Base-by-base conservation (phyloP, 2,113 vertebrate species). In the Tragelaphus buxtoni region DNA sequence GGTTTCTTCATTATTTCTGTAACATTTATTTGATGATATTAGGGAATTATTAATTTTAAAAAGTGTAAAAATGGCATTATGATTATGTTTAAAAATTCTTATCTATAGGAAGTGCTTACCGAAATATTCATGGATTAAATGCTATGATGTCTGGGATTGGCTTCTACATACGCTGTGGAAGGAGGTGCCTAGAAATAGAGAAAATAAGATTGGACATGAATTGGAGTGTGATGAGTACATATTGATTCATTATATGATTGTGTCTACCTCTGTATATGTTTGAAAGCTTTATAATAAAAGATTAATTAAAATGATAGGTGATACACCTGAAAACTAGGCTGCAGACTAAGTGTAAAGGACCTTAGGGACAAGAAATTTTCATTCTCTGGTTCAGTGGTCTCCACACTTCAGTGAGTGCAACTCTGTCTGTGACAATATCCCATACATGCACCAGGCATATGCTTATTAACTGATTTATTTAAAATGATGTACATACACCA, bases 401-500 rank as follows among this genome's bases (percentile, higher is more conserved):
- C 60, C 88, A 87, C 42, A 89, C 45, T 77, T 79, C 28, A 74
- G 45, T 74, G 42, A 95, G 30, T 42, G 56, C 30, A 60, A 18
- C 80, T 63, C 80, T 93, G 42, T 82, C 89, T 87, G 95, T 0
- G 53, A 93, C 51, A 83, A n/a, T n/a, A 86, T 90, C 85, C 53
- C 94, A 96, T 83, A 87, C 90, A 97, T 55, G 95, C 56, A 98
- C 94, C 97, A 97, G 95, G 87, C 96, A 97, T 96, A 96, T 96
- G 95, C 91, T 97, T 94, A 90, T 49, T 97, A 49, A 90, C 77
- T 92, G 17, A 86, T 96, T 97, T 97, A 97, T 97, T 98, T 96
- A 96, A 97, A 98, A 97, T 90, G 94, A 95, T 97, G 92, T 97
- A 98, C 97, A 97, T 96, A 96, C 96, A 98, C 65, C 97, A 98